Conservation (phyloP, 1,140 invertebrate genomes). For the Apocrypta bakeri region DNA sequence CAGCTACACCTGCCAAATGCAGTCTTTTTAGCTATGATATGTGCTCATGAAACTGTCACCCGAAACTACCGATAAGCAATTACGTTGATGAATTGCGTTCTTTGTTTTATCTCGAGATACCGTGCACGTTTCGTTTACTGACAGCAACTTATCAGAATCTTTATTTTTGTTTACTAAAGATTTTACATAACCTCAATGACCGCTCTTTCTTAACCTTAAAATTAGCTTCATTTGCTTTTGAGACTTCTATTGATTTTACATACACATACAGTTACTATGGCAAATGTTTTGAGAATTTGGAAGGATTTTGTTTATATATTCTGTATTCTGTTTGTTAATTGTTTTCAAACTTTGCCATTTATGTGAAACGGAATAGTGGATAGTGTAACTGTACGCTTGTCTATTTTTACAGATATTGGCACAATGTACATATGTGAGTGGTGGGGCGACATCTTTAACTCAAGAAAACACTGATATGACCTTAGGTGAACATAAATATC, state of each 20-base stretch:
- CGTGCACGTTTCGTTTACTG: background rate
- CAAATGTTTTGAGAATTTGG: background rate
- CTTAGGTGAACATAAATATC: conserved; percentile 80
- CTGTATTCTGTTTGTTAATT: background rate
- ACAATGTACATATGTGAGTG: conserved; percentile 59
- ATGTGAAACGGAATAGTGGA: background rate
- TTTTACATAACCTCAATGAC: conserved; percentile 31
- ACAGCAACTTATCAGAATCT: background rate
- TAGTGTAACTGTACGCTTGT: background rate
- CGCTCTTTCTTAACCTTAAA: conserved; percentile 31
- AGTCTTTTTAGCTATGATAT: background rate
- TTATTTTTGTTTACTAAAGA: conserved; percentile 25
- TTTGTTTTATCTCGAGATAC: background rate
- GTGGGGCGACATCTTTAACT: conserved; percentile 85
- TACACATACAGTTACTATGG: too few relatives aligned
- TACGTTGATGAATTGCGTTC: background rate
- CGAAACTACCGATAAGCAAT: background rate
- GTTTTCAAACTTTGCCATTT: background rate
- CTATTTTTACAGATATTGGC: conserved; percentile 36
- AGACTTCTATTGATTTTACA: background rate
- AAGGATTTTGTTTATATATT: too few relatives aligned
- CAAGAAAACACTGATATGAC: conserved; percentile 87
- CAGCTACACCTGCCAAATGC: too few relatives aligned
- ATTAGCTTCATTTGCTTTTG: background rate
- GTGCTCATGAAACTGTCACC: conserved; percentile 3